phyloP scores from a whole-genome alignment of 2,797 vertebrate genomes.

The Lophius americanus region DNA sequence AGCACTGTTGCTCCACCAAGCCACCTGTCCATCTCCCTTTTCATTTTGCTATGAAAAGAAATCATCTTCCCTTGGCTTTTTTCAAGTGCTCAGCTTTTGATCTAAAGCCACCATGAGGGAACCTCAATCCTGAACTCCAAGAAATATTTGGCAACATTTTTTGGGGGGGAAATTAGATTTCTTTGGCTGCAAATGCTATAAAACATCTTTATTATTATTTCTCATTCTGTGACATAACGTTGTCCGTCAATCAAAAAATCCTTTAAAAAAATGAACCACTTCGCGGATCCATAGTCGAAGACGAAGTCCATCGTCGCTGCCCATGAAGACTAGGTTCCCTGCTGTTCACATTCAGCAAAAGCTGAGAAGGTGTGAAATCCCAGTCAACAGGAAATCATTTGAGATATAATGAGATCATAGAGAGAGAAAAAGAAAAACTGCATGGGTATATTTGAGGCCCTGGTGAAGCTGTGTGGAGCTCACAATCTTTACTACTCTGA shows the following conservation, averaged over 20 bases:
- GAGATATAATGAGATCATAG: neutral
- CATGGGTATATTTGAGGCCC: conserved; percentile 10
- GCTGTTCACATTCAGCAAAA: neutral
- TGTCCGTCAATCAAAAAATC: neutral
- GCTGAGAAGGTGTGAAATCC: neutral
- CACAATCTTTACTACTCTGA: conserved; percentile 1
- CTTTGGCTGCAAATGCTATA: neutral
- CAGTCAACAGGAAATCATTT: neutral
- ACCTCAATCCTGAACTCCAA: conserved; percentile 2
- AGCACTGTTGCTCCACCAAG: too few species aligned
- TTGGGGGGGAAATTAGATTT: neutral
- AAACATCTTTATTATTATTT: neutral
- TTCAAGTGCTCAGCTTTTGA: neutral
- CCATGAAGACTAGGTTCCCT: neutral
- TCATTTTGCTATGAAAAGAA: neutral
- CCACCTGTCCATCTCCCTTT: too few species aligned
- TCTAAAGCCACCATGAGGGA: neutral
- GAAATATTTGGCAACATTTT: neutral
- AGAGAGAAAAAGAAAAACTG: neutral
- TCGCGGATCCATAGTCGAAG: neutral
- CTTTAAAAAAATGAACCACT: neutral
- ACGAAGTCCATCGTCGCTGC: neutral
- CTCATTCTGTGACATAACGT: too few species aligned
- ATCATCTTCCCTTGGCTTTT: conserved; percentile 15
- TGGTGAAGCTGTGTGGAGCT: neutral